Conservation (phyloP, 64 coral and sea anemone genomes). For the Montipora efflorescens region DNA sequence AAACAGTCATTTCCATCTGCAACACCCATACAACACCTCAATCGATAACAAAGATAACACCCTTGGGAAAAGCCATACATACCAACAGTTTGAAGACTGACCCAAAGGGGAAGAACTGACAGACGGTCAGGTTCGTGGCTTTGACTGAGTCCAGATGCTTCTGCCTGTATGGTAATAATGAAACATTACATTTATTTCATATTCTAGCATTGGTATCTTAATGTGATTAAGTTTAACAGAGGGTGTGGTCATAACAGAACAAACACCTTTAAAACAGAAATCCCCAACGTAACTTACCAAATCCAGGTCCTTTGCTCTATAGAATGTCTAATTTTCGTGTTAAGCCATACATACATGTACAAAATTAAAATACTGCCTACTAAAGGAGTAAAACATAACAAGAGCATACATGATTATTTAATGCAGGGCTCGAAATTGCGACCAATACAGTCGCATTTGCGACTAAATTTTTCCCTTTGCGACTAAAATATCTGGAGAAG, state of each 20-base stretch:
- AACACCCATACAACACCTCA: too few species aligned
- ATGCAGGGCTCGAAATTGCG: not conserved
- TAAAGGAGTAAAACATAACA: too few species aligned
- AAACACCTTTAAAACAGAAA: not conserved
- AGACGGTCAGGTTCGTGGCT: slow-evolving; percentile 64
- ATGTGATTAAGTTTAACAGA: too few species aligned
- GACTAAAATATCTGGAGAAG: too few species aligned
- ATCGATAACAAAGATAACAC: not conserved
- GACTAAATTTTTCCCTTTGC: too few species aligned
- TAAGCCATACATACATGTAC: slow-evolving; percentile 48
- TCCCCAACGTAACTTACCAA: slow-evolving; percentile 46
- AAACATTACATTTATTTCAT: not conserved
- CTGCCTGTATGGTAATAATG: slow-evolving; percentile 56
- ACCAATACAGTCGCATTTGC: too few species aligned
- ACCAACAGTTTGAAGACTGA: slow-evolving; percentile 91
- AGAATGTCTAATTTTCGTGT: slow-evolving; percentile 85
- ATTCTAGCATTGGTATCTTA: too few species aligned
- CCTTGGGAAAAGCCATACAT: not conserved
- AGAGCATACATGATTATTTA: not conserved
- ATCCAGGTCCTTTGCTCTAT: slow-evolving; percentile 91
- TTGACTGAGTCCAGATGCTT: slow-evolving; percentile 83
- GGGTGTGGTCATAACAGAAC: not conserved
- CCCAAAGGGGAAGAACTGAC: slow-evolving; percentile 91
- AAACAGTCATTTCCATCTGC: too few species aligned
- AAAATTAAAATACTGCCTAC: too few species aligned